Base-by-base conservation (phyloP, 2,113 vertebrate species). In the Chionodraco myersi region DNA sequence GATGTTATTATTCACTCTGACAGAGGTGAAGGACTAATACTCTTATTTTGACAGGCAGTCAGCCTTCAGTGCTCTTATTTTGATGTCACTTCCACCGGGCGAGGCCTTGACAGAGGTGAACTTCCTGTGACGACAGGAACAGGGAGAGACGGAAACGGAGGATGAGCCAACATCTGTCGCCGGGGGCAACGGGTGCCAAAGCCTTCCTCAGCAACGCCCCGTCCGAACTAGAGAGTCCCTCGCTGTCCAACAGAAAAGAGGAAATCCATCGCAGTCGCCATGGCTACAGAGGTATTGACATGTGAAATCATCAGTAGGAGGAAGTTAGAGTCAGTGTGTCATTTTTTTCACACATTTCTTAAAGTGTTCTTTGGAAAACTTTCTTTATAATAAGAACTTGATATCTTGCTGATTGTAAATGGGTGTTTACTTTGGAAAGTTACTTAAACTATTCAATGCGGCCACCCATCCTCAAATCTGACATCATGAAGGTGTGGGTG, bases 1-100 rank as follows among this genome's bases (percentile, higher is more conserved):
- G 85, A 82, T 82, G 83, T 86, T 82, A 1, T 78, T 71, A 76
- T 57, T 65, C 23, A 54, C 23, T 16, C 16, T 68, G 66, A 53
- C 66, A 75, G 67, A 70, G 73, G 77, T 89, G 66, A 83, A 84
- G 81, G 76, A 44, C 84, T 3, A 10, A 10, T 73, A 58, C 64
- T 86, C 61, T 70, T 72, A 85, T 68, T 87, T 69, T 82, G 78
- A 86, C 77, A 78, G 56, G 11, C 67, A 61, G 69, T 88, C 72
- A 58, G 2, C 67, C 57, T 62, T 41, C n/a, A 47, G 0, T 54
- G 57, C 73, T 86, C 76, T 90, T 86, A 89, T 84, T 91, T 85
- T 89, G 78, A 80, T 6, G 6, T 82, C 60, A 44, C 63, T 51
- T 4, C 7, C 36, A 61, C 64, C 11, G 54, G 63, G 26, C 14